Evolutionary conservation across 2,113 vertebrate species (phyloP).

Genomic region (Puntigrus tetrazona): DNA sequence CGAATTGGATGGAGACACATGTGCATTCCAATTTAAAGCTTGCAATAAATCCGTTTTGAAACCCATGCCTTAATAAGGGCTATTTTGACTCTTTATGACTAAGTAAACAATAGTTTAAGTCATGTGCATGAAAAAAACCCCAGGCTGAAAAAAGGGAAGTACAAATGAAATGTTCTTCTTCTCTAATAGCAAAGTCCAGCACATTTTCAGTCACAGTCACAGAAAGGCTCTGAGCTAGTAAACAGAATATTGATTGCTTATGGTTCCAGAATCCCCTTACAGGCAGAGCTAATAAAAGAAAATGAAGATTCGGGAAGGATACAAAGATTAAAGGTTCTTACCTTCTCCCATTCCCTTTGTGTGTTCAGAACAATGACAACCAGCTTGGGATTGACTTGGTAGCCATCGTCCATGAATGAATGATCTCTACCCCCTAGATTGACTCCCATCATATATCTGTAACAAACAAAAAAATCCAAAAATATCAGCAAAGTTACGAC

Average conservation of each 20-base stretch:
- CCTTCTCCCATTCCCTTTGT: conserved; percentile 94
- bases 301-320: conserved; percentile 7
- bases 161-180: conserved; percentile 37
- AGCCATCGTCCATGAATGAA: conserved; percentile 96
- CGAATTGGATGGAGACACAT: background rate
- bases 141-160: conserved; percentile 12
- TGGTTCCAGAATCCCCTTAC: background rate
- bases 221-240: conserved; percentile 28
- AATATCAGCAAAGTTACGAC: background rate
- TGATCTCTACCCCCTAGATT: conserved; percentile 92
- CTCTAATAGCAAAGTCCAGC: conserved; percentile 21
- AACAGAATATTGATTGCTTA: conserved; percentile 35
- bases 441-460: conserved; percentile 97
- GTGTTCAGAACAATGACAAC: conserved; percentile 94
- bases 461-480: conserved; percentile 65
- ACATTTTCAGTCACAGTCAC: conserved; percentile 33
- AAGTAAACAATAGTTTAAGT: conserved; percentile 28
- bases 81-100: conserved; percentile 18
- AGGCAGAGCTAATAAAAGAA: conserved; percentile 10
- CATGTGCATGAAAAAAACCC: background rate
- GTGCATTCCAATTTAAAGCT: background rate
- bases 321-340: conserved; percentile 63
- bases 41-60: background rate
- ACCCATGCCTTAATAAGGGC: background rate
- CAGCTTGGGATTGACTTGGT: conserved; percentile 93